Evolutionary conservation across 2,797 vertebrate species (phyloP).

Genomic region (Muscicapa striata): DNA sequence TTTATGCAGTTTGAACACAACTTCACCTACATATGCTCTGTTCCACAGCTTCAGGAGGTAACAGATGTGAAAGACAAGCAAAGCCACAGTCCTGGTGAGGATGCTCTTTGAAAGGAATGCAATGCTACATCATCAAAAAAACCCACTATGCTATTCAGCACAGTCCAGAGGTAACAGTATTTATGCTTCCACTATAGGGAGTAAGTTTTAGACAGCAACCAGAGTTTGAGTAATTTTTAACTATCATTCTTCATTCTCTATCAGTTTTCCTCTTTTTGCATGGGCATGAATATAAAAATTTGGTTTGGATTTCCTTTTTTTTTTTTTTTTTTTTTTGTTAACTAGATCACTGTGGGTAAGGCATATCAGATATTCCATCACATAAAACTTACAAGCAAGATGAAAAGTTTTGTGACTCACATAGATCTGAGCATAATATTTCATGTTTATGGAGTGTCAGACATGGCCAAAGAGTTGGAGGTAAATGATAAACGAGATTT

Average conservation of each 20-base stretch:
- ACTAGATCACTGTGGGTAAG: fast-evolving
- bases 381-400: neutral
- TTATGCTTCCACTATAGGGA: neutral
- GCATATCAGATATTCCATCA: neutral
- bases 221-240: neutral
- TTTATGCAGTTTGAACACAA: neutral
- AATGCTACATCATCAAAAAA: neutral
- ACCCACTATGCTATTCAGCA: neutral
- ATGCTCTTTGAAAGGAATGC: neutral
- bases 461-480: fast-evolving
- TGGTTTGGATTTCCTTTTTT: neutral
- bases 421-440: neutral
- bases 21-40: neutral
- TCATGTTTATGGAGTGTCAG: neutral
- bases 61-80: neutral
- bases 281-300: neutral
- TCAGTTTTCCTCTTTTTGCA: neutral
- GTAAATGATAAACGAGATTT: neutral
- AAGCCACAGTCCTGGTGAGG: neutral
- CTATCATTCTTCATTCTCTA: neutral
- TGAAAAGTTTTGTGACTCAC: neutral
- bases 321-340: neutral
- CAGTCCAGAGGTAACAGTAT: fast-evolving
- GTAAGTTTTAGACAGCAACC: neutral
- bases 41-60: neutral